Evolutionary conservation across 2,113 vertebrate species (phyloP), one percentile per base, ranked within the genome.

Genomic region (Sula dactylatra): DNA sequence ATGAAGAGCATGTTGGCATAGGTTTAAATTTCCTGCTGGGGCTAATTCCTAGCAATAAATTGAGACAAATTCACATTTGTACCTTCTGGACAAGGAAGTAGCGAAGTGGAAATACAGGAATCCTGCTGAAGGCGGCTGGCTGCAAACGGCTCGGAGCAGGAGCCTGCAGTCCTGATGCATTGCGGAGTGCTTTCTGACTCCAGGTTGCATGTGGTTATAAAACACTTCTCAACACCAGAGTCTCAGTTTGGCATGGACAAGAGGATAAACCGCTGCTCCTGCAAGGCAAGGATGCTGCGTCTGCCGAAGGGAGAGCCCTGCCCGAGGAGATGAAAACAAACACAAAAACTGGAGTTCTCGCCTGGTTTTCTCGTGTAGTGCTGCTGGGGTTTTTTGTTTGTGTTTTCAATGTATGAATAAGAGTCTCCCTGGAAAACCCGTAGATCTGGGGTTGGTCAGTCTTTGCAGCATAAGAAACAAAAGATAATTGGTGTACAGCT

Each of bases 211-310:
- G 34, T 38, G 79, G 32, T 61, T 91, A 59, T 73, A 58, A 90
- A 82, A 93, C 13, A 3, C 49, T 59, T 36, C 80, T 56, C 65
- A 13, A 86, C 90, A 82, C 82, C 69, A 72, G 9, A 25, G 32
- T 3, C 42, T 49, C 1, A 0, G 5, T 6, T 36, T 40, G 82
- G 42, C 44, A 16, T 3, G 2, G 61, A 21, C 10, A 3, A 31
- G 58, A 50, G 65, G 52, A 14, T 36, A 52, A 73, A 22, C 50
- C 3, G 5, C 44, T n/a, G 78, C 64, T 79, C 71, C 66, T 32
- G 73, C 8, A 14, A 20, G 52, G 65, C 29, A 5, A 10, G 32
- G 25, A 20, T 10, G 13, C 71, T 61, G 13, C 58, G 24, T 27
- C 71, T 55, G 66, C 78, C 22, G 2, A n/a, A 49, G 38, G 67